Evolutionary conservation across 2,113 vertebrate genomes (phyloP).

Genomic region (Podocnemis expansa): DNA sequence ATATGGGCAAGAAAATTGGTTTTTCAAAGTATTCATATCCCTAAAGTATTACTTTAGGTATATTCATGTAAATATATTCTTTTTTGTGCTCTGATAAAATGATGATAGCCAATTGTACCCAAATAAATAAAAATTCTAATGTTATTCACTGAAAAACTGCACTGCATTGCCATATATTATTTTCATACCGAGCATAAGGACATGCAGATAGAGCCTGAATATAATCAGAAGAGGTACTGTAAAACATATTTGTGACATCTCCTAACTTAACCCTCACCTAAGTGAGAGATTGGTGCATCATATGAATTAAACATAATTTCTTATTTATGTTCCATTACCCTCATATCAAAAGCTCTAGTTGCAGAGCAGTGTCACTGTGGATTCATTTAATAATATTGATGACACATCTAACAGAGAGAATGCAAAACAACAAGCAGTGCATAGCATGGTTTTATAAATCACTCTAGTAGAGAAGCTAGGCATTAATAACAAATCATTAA

Average conservation of each 20-base stretch:
- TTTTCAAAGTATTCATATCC: slow-evolving; percentile 27
- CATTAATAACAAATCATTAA: slow-evolving; percentile 78
- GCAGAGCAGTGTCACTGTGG: slow-evolving; percentile 77
- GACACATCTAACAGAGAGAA: slow-evolving; percentile 71
- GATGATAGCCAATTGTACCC: slow-evolving; percentile 61
- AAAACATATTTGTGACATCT: slow-evolving; percentile 79
- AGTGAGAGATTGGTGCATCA: slow-evolving; percentile 76
- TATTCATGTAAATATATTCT: slow-evolving; percentile 65
- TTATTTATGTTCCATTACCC: slow-evolving; percentile 80
- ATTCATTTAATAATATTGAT: slow-evolving; percentile 82
- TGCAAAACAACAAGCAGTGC: slow-evolving; percentile 69
- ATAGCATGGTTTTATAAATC: slow-evolving; percentile 75
- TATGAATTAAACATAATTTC: slow-evolving; percentile 84
- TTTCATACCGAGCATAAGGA: slow-evolving; percentile 50
- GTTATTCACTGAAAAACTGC: slow-evolving; percentile 68
- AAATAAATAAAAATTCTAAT: slow-evolving; percentile 70
- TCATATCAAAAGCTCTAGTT: slow-evolving; percentile 79
- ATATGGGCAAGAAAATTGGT: not conserved
- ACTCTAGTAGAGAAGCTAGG: slow-evolving; percentile 67
- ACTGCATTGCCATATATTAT: slow-evolving; percentile 64
- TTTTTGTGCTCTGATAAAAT: slow-evolving; percentile 41
- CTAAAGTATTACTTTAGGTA: slow-evolving; percentile 39
- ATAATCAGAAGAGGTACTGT: slow-evolving; percentile 77
- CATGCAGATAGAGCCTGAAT: slow-evolving; percentile 45
- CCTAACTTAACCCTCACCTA: slow-evolving; percentile 71